Evolutionary conservation across 2,113 vertebrate species (phyloP), one percentile per base, ranked within the genome.

Genomic region (Zapornia atra): DNA sequence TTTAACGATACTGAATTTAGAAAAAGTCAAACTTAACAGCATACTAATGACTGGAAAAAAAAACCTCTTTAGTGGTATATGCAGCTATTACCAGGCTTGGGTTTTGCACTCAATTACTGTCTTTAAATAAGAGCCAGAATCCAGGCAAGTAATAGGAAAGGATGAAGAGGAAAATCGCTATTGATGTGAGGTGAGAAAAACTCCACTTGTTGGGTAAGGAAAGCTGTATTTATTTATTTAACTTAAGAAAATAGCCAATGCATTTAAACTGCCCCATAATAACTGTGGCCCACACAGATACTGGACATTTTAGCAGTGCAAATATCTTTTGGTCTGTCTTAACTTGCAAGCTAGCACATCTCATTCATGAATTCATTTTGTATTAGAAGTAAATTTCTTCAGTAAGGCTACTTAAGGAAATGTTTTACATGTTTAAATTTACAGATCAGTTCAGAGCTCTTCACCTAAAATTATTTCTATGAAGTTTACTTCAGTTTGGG

Each of bases 391-490:
- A 24, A 51, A n/a, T 84, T 10, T 57, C 8, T 53, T 75, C 15
- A 66, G 5, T 60, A 56, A 56, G 24, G 14, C 44, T 44, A 34
- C n/a, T 83, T 25, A 16, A 28, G 26, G 40, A 38, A 54, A 60
- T 44, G 25, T 83, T 83, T 83, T 69, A 24, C 6, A 3, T 34
- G 54, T n/a, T 42, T 86, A 3, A 91, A 79, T 29, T 82, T 71
- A 7, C 8, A 34, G 7, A 12, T 53, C 11, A 13, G 8, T 19
- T 26, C 9, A 29, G 48, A 42, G 50, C n/a, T 89, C 92, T 59
- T 60, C 15, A 53, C 65, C n/a, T 61, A 25, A 80, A 66, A 57
- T 88, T 86, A 81, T 95, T 91, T 91, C 65, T 85, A 15, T 78
- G 60, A 7, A 2, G 11, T 59, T 82, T 88, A 26, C 63, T 89